Conservation (phyloP, 2,113 vertebrate genomes). For the Setophaga coronata region DNA sequence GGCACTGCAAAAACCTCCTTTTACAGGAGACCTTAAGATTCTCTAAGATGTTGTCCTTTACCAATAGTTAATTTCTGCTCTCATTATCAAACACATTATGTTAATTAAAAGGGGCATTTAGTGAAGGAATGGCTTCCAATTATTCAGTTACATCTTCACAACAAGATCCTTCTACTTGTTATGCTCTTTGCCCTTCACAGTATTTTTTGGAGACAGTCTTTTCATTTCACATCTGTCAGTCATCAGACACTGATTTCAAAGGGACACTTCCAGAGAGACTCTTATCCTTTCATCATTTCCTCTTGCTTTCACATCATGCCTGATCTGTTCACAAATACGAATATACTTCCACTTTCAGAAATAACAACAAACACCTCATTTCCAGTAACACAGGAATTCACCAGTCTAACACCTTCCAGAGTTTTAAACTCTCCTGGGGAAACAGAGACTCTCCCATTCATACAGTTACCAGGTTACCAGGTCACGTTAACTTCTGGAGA, state of each 20-base stretch:
- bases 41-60: neutral
- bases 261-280: conserved; percentile 21
- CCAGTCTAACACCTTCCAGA: neutral
- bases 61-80: neutral
- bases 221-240: conserved; percentile 52
- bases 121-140: neutral
- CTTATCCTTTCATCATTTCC: conserved; percentile 7
- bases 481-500: neutral
- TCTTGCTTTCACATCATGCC: neutral
- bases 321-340: conserved; percentile 27
- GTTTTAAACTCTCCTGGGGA: neutral
- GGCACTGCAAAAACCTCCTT: neutral
- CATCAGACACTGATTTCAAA: conserved; percentile 39
- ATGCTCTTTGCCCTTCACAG: neutral
- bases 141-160: conserved; percentile 4
- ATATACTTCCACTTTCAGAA: neutral
- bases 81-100: neutral
- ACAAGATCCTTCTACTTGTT: neutral
- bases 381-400: neutral
- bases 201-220: neutral
- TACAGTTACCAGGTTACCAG: neutral
- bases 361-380: neutral
- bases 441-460: neutral
- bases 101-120: neutral
- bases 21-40: neutral